Evolutionary conservation across 2,797 vertebrate genomes (phyloP), one percentile per base, ranked within the genome.

Genomic region (Myioborus miniatus): DNA sequence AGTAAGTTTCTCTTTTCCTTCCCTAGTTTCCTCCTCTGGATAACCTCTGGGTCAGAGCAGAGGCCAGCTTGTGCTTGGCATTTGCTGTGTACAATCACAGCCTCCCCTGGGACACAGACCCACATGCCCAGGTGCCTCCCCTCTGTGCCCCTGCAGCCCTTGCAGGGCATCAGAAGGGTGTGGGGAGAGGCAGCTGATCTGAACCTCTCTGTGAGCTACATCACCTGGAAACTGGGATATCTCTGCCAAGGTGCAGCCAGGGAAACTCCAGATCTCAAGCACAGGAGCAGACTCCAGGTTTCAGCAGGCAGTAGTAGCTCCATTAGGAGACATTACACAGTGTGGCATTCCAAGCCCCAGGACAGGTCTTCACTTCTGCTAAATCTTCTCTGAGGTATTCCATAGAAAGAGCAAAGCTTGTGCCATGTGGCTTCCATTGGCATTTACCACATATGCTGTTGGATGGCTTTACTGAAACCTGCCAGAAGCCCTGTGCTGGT

Each of bases 41-140:
- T 44, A 41, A 67, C 26, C 32, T 17, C 5, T 34, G 34, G 60
- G n/a, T 75, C 32, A 77, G 22, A 74, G 20, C 59, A 84, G 62
- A 58, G 0, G 4, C n/a, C 64, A 69, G 30, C 17, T 63, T 1
- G 0, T 16, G 63, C 34, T 47, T 0, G 0, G 68, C 27, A 2
- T 16, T 47, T 9, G 6, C 23, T 56, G 15, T 21, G 29, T 23
- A 12, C 11, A 12, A n/a, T 24, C 36, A 55, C 13, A 52, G 5
- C 16, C 32, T 60, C 27, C 21, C 32, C 10, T 2, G 7, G 32
- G 50, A 49, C 34, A 29, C 1, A 4, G 59, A 58, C 19, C 19
- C 27, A 26, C 1, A 3, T 0, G 7, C 8, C 8, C 30, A 8
- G 18, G 20, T 22, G 5, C 26, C 39, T 30, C 20, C 55, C 36